Evolutionary conservation across 92 coral and sea anemone species (phyloP).

Genomic region (Montipora capitata): DNA sequence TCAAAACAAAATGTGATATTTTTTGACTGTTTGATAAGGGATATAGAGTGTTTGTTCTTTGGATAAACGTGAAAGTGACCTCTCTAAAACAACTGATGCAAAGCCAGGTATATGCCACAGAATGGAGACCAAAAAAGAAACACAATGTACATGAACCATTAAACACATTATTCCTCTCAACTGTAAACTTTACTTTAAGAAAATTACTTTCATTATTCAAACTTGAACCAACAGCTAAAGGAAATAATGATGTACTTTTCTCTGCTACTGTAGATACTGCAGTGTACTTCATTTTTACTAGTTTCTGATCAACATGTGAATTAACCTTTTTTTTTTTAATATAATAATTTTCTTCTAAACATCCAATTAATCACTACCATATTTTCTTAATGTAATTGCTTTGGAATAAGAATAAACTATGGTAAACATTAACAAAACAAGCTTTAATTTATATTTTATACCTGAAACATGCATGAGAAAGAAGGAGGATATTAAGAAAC

Average conservation of each 20-base stretch:
- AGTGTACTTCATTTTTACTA: background rate
- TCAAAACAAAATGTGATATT: too few relatives aligned
- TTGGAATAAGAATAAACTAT: background rate
- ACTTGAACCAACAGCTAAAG: background rate
- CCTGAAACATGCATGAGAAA: background rate
- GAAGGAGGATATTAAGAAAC: background rate
- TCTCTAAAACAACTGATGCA: too few relatives aligned
- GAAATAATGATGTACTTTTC: background rate
- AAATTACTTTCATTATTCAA: background rate
- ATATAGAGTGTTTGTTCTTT: too few relatives aligned
- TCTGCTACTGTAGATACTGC: slow-evolving; percentile 6
- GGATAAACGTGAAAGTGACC: too few relatives aligned
- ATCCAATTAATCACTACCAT: too few relatives aligned
- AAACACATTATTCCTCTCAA: background rate
- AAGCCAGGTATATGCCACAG: too few relatives aligned
- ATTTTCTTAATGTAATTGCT: background rate
- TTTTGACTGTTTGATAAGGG: too few relatives aligned
- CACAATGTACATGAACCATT: background rate
- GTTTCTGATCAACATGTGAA: background rate
- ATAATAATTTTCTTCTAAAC: too few relatives aligned
- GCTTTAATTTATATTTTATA: background rate
- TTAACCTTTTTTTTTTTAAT: too few relatives aligned
- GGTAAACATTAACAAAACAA: background rate
- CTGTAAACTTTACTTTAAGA: background rate
- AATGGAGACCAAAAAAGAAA: too few relatives aligned